Evolutionary conservation across 30 jellyfish, hydroid and myxozoan genomes (phyloP), one percentile per base, ranked within the genome.

Genomic region (Aurelia sp.): DNA sequence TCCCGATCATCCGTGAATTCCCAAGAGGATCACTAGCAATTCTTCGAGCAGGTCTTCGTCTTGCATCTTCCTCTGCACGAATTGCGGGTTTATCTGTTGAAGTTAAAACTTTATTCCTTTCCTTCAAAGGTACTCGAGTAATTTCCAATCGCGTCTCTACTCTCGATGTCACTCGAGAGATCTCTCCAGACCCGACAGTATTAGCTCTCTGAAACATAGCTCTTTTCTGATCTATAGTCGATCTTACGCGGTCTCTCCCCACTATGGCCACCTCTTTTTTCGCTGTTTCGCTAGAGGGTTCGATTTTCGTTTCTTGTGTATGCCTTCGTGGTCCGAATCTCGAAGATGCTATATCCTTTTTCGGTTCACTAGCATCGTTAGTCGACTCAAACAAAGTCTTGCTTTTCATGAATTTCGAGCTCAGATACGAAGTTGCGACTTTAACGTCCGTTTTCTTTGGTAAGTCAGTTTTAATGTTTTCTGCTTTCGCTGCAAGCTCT

Each of bases 321-420:
- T 10, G 50, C 20, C 89, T 74, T 70, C 89, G 30, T 17, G 72
- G 51, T 20, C 51, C 70, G 5, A 63, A 44, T 21, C 50, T 79
- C 30, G 80, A 79, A 5, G 72, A 50, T 30, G 70, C 41, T 22
- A 52, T 69, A 9, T 57, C 87, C 76, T 63, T 72, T 48, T 52
- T 63, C 57, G 72, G 62, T 2, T 62, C 82, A 20, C 4, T 33
- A 48, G 83, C 50, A 8, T 67, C 91, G 62, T 74, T 67, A 27
- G 64, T 24, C 3, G 51, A 67, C 48, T 84, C 93, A 31, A 84
- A 84, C 31, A 84, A 17, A 20, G 74, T 52, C 33, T 68, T 77
- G 66, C 93, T 84, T 63, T 84, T 84, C 93, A 84, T 84, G 76
- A 84, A 84, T 57, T 76, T 84, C 4, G 93, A 72, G 44, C 86